Conservation (phyloP, 2,113 vertebrate genomes). For the Actenoides lindsayi region DNA sequence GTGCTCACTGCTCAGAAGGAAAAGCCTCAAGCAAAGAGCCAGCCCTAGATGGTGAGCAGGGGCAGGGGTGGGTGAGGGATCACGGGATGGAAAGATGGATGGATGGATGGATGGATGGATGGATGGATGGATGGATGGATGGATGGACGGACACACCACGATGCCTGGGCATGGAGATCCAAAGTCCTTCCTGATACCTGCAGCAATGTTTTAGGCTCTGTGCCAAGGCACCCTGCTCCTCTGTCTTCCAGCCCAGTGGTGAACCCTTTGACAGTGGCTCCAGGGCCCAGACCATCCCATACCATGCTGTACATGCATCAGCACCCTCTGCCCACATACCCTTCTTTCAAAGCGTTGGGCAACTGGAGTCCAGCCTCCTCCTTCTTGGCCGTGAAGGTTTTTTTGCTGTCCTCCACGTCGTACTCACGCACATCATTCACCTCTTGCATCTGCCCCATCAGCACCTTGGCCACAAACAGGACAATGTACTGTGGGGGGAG, state of each 20-base stretch:
- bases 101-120: background rate
- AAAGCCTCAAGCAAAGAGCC: background rate
- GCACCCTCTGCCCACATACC: slow-evolving; percentile 51
- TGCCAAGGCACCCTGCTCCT: background rate
- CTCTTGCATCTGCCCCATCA: slow-evolving; percentile 88
- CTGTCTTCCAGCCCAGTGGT: fast-evolving
- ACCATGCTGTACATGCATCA: fast-evolving
- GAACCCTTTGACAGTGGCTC: background rate
- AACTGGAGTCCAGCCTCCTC: background rate
- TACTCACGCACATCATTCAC: slow-evolving; percentile 92
- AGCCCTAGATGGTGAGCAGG: background rate
- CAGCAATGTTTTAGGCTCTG: background rate
- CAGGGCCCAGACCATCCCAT: background rate
- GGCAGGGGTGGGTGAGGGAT: background rate
- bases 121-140: background rate
- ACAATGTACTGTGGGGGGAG: slow-evolving; percentile 87
- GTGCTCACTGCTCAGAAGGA: background rate
- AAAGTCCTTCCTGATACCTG: background rate
- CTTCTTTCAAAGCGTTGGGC: slow-evolving; percentile 62
- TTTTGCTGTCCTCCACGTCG: slow-evolving; percentile 76
- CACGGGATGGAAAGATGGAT: fast-evolving
- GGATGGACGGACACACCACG: background rate
- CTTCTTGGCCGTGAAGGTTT: background rate
- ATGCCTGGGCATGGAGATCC: fast-evolving
- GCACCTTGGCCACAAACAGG: slow-evolving; percentile 88